Evolutionary conservation across 2,113 vertebrate species (phyloP), one percentile per base, ranked within the genome.

Genomic region (Pagrus major): DNA sequence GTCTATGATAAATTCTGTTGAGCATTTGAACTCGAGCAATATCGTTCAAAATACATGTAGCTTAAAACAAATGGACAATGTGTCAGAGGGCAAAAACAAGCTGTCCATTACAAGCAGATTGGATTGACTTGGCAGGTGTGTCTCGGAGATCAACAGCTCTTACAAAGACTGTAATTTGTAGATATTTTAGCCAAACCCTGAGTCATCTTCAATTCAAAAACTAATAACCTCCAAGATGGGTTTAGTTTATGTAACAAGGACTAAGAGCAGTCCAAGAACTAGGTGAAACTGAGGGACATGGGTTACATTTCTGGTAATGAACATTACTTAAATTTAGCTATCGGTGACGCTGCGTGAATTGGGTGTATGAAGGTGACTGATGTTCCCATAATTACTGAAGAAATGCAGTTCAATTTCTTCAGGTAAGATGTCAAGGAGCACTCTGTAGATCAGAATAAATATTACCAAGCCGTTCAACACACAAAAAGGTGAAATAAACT

Each of bases 21-120:
- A 76, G 64, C n/a, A 77, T 51, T 74, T 85, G 23, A 76, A 65
- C 73, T 78, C 33, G n/a, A 71, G 42, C 71, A 55, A 77, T 29
- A 70, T 71, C n/a, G 67, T 71, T 47, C 41, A 75, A 59, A 86
- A 89, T 61, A 44, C 44, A 85, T 58, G 35, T 12, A 41, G 25
- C 44, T 42, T 55, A 73, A 84, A 82, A 66, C 68, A 61, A 69
- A 89, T 59, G 65, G 58, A 60, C 44, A 42, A 58, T 23, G 60
- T 80, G 73, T 80, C 77, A 84, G 46, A 84, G 80, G 52, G 33
- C 66, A 80, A 52, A 29, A 83, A 84, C 35, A 84, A 83, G 29
- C 75, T 20, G 0, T 46, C 74, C 69, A 80, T 84, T 86, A 88
- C 64, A 85, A 58, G 72, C 46, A 78, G 78, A 47, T 73, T 49